These are phyloP conservation scores for Melanogrammus aeglefinus DNA, from an alignment of 2,797 vertebrate genomes.

Conservation along the genomic window DNA sequence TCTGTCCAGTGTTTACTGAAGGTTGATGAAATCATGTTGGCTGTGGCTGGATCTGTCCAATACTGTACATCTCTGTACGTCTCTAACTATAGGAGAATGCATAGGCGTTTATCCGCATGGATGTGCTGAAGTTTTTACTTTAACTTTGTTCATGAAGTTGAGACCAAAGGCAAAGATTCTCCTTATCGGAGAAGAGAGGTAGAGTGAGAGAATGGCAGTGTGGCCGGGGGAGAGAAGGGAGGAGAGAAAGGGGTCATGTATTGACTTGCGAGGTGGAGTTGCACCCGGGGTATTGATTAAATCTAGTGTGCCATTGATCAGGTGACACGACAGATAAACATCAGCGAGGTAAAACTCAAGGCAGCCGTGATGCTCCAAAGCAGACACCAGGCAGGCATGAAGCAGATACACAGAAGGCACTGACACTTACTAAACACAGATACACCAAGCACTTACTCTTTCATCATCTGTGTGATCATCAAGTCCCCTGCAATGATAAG, in stretches of 20 bases:
- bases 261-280: conserved; percentile 21
- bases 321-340: conserved; percentile 43
- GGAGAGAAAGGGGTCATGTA: conserved; percentile 3
- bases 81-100: neutral
- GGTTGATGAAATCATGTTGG: neutral
- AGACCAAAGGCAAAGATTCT: neutral
- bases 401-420: neutral
- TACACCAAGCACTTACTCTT: neutral
- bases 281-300: conserved; percentile 40
- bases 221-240: conserved; percentile 10
- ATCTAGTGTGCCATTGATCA: conserved; percentile 49
- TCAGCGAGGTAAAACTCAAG: neutral
- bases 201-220: neutral
- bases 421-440: neutral
- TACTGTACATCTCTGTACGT: neutral
- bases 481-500: neutral
- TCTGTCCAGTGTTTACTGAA: neutral
- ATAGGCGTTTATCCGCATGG: too few relatives aligned
- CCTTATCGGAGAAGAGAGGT: neutral
- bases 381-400: neutral
- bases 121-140: too few relatives aligned
- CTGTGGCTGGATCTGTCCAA: neutral
- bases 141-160: conserved; percentile 1
- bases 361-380: neutral
- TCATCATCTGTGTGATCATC: neutral